These are phyloP conservation scores for Prochilodus magdalenae DNA, from an alignment of 2,113 vertebrate genomes.

Conservation along the genomic window DNA sequence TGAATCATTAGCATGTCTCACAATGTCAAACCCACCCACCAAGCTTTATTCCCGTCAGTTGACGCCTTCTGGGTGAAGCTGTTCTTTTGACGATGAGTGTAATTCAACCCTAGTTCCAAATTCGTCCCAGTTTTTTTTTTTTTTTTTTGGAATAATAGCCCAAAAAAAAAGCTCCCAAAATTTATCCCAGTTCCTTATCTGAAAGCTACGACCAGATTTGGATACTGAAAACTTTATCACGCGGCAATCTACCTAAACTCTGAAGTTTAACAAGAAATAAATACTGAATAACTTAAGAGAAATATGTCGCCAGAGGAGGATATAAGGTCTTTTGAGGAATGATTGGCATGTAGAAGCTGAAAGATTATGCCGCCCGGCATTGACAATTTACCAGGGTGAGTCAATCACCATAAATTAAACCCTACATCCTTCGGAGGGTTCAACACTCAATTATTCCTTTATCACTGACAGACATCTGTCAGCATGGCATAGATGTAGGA, in stretches of 20 bases:
- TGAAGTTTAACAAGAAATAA: neutral
- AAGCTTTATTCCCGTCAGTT: no score
- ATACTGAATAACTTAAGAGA: neutral
- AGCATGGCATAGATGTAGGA: constrained; percentile 42
- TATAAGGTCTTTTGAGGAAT: constrained; percentile 9
- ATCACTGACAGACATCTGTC: constrained; percentile 46
- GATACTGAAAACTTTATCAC: constrained; percentile 12
- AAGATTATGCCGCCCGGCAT: constrained; percentile 13
- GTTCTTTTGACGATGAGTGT: no score
- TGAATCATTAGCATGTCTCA: no score
- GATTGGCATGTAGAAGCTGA: constrained; percentile 11
- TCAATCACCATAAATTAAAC: constrained; percentile 53
- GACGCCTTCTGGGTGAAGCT: no score
- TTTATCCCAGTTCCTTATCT: no score
- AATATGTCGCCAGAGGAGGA: neutral
- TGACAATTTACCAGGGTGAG: constrained; percentile 24
- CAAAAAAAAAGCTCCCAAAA: no score
- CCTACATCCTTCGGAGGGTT: constrained; percentile 25
- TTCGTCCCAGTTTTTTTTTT: no score
- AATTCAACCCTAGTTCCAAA: no score
- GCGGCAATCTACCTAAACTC: constrained; percentile 32
- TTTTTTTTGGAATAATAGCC: no score
- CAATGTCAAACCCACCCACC: no score
- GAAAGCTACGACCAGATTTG: neutral
- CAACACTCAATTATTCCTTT: constrained; percentile 40